Conservation (phyloP, 2,797 vertebrate genomes). For the Triplophysa bombifrons region DNA sequence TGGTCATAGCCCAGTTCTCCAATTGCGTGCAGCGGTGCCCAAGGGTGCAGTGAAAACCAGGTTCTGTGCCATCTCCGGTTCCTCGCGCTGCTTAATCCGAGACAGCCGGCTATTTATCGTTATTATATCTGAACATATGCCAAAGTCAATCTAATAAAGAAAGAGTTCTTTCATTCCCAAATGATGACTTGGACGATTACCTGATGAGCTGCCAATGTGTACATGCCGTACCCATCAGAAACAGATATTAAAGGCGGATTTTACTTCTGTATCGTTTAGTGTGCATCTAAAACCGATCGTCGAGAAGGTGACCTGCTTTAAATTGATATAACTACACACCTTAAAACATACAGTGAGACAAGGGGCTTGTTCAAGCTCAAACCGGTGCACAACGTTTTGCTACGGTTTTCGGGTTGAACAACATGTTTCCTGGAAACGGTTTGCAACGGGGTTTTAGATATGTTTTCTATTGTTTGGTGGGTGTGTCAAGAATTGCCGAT, state of each 20-base stretch:
- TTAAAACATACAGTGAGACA: background rate
- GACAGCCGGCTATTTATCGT: constrained; percentile 29
- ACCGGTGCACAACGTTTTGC: no score
- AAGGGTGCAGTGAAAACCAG: constrained; percentile 16
- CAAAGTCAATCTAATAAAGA: constrained; percentile 31
- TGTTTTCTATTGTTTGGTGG: no score
- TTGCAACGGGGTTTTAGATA: no score
- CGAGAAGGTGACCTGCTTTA: background rate
- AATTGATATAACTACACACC: background rate
- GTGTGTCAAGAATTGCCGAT: no score
- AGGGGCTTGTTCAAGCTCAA: background rate
- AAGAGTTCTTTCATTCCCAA: constrained; percentile 17
- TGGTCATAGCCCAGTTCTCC: no score
- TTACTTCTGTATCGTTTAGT: background rate
- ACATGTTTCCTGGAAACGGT: no score
- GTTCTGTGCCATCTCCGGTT: background rate
- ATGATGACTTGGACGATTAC: constrained; percentile 20
- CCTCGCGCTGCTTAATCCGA: background rate
- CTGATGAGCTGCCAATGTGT: constrained; percentile 7
- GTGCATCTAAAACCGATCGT: background rate
- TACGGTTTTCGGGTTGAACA: no score
- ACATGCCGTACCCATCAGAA: background rate
- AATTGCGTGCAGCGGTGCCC: background rate
- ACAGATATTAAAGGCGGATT: no score
- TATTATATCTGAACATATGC: constrained; percentile 24